Conservation (phyloP, 2,888 invertebrate species). For the Limnephilus marmoratus region DNA sequence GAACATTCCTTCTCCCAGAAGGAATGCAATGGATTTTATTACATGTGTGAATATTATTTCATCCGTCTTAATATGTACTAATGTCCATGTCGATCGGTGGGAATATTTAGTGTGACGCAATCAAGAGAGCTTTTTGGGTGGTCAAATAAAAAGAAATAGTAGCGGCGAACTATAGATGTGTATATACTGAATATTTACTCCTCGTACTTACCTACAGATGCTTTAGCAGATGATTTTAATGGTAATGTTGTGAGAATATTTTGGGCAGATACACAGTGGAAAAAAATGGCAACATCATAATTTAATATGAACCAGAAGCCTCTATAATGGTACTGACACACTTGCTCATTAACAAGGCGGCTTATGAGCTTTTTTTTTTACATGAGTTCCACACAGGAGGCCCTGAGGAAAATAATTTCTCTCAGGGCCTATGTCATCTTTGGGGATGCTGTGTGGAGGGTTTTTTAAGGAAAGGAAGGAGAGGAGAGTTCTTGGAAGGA, state of each 20-base stretch:
- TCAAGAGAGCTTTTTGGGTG: background rate
- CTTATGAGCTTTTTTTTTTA: too few relatives aligned
- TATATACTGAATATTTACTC: too few relatives aligned
- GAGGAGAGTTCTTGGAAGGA: too few relatives aligned
- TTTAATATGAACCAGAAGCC: too few relatives aligned
- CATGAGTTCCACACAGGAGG: too few relatives aligned
- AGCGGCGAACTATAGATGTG: background rate
- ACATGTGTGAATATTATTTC: background rate
- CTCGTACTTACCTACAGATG: background rate
- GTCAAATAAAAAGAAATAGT: background rate
- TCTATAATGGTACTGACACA: too few relatives aligned
- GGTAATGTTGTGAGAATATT: background rate
- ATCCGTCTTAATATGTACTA: background rate
- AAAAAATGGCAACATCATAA: background rate
- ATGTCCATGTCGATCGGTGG: background rate
- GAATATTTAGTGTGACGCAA: background rate
- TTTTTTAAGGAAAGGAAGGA: too few relatives aligned
- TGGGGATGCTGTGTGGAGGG: too few relatives aligned
- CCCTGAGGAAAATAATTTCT: too few relatives aligned
- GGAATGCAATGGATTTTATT: background rate
- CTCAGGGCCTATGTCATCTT: too few relatives aligned
- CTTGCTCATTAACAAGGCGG: too few relatives aligned
- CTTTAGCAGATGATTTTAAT: background rate
- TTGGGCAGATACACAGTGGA: background rate
- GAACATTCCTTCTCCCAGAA: background rate